A percentile compares a stretch with the other conserved stretches of the same genome.
Evolutionary conservation across 1,140 invertebrate species (phyloP).

Genomic region (Battus philenor): DNA sequence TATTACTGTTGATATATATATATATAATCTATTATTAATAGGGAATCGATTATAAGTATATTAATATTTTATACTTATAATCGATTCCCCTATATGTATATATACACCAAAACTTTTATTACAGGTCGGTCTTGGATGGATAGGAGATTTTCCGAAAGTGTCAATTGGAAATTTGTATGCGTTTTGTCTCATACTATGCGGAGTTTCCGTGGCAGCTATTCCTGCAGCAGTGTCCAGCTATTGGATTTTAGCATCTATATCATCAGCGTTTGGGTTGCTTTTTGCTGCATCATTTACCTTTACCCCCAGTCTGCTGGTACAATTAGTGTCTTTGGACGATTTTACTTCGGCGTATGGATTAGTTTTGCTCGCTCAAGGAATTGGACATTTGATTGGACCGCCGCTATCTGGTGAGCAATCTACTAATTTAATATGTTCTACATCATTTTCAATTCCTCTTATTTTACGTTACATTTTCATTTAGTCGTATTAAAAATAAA

Average conservation of each 20-base stretch:
- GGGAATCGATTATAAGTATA: too few species aligned
- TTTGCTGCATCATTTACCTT: conserved; percentile 92
- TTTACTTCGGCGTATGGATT: conserved; percentile 95
- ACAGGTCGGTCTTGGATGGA: conserved; percentile 90
- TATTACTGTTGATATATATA: too few species aligned
- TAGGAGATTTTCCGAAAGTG: conserved; percentile 91
- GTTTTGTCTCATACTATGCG: conserved; percentile 85
- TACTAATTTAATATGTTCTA: not conserved
- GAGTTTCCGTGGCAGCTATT: conserved; percentile 82
- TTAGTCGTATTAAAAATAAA: too few species aligned
- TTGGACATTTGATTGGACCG: conserved; percentile 80
- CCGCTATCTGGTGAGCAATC: conserved; percentile 76
- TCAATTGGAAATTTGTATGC: conserved; percentile 88
- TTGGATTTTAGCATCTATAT: conserved; percentile 75
- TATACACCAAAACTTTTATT: too few species aligned
- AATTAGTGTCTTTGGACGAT: conserved; percentile 82
- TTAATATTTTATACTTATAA: too few species aligned
- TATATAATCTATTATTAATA: too few species aligned
- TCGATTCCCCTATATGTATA: too few species aligned
- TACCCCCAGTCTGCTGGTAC: conserved; percentile 89
- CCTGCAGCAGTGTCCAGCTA: conserved; percentile 78
- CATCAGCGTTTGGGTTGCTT: conserved; percentile 86
- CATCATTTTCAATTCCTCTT: not conserved
- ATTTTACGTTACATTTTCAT: too few species aligned
- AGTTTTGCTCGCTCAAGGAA: conserved; percentile 89